Conservation (phyloP, 1,140 invertebrate genomes). For the Drosophila nigrodunni region DNA sequence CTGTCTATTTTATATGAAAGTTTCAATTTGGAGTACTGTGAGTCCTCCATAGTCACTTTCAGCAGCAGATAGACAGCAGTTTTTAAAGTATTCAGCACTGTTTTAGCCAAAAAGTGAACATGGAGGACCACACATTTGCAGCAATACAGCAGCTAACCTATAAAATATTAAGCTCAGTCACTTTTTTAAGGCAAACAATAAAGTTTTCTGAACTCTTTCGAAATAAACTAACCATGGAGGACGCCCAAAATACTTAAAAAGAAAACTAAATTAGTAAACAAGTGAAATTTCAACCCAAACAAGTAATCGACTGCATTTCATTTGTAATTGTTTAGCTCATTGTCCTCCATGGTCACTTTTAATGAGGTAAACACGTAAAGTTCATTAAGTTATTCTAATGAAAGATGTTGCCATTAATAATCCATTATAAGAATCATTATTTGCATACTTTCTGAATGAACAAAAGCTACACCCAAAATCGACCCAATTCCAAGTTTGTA, state of each 20-base stretch:
- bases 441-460: conserved; percentile 1
- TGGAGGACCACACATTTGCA: too few species aligned
- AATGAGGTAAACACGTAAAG: neutral
- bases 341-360: neutral
- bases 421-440: conserved; percentile 1
- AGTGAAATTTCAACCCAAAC: neutral
- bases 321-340: neutral
- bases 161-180: too few species aligned
- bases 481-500: conserved; percentile 19
- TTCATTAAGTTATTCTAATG: conserved; percentile 11
- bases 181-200: too few species aligned
- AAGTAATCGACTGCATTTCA: neutral
- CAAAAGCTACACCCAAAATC: neutral
- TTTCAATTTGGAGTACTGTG: neutral
- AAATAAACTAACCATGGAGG: neutral
- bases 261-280: too few species aligned
- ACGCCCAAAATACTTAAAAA: neutral
- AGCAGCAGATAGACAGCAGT: too few species aligned
- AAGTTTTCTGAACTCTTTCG: too few species aligned
- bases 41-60: neutral
- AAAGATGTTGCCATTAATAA: conserved; percentile 12
- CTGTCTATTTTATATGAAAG: neutral
- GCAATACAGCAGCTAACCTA: too few species aligned
- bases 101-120: too few species aligned
- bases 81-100: neutral